These are phyloP conservation scores for Tragelaphus buxtoni DNA, from an alignment of 2,113 vertebrate genomes.

Conservation along the genomic window DNA sequence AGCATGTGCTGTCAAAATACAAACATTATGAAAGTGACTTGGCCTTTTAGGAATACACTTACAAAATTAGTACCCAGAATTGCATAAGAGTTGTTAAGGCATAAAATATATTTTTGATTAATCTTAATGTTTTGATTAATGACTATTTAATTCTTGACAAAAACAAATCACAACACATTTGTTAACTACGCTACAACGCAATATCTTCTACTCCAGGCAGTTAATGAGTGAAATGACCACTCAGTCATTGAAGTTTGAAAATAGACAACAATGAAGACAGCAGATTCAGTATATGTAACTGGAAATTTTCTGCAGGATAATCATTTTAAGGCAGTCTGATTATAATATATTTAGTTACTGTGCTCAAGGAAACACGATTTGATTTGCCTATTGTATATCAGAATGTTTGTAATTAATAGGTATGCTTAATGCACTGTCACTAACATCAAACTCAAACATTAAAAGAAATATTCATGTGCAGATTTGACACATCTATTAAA, in stretches of 20 bases:
- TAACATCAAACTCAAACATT: neutral
- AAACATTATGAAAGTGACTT: neutral
- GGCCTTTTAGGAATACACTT: neutral
- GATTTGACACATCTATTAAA: neutral
- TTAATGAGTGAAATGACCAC: neutral
- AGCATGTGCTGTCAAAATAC: slow-evolving; percentile 77
- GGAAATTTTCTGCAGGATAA: neutral
- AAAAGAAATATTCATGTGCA: neutral
- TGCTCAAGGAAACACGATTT: neutral
- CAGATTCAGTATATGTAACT: neutral
- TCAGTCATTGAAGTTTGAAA: neutral
- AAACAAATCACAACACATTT: neutral
- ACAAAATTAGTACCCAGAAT: slow-evolving; percentile 31
- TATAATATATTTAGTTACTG: neutral
- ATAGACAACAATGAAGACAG: neutral
- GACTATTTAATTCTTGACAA: slow-evolving; percentile 6
- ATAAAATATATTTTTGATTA: neutral
- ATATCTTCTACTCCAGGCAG: neutral
- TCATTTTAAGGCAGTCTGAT: neutral
- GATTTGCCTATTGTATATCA: neutral
- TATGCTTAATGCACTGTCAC: neutral
- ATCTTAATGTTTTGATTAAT: neutral
- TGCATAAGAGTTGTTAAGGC: neutral
- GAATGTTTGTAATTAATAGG: neutral
- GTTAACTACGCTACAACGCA: neutral